Evolutionary conservation across 2,888 invertebrate species (phyloP).

Genomic region (Dascillus cervinus): DNA sequence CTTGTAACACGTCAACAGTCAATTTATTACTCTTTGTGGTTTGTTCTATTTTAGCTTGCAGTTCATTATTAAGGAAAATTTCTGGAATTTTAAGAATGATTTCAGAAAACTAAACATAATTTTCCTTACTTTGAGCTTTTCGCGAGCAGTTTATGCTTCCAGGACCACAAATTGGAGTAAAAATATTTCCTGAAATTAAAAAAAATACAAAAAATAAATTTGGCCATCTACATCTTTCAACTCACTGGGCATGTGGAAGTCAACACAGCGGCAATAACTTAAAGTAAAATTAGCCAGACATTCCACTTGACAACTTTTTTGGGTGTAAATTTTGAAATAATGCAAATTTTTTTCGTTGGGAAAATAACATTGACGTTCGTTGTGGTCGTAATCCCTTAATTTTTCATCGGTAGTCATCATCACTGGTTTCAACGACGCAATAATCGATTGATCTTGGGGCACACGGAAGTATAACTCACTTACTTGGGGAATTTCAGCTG

Average conservation of each 20-base stretch:
- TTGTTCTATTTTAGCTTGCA: too few relatives aligned
- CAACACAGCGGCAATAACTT: constrained; percentile 37
- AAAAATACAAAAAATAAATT: constrained; percentile 1
- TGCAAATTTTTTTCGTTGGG: constrained; percentile 54
- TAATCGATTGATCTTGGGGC: constrained; percentile 58
- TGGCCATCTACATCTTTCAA: too few relatives aligned
- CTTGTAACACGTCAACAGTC: too few relatives aligned
- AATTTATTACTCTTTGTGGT: too few relatives aligned
- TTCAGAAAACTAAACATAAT: too few relatives aligned
- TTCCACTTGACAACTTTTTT: constrained; percentile 63
- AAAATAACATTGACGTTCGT: constrained; percentile 60
- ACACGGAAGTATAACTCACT: constrained; percentile 62
- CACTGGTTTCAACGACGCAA: constrained; percentile 62
- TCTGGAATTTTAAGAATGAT: too few relatives aligned
- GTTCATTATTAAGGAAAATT: too few relatives aligned
- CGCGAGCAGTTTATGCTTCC: constrained; percentile 5
- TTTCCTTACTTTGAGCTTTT: neutral
- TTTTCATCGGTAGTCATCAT: constrained; percentile 64
- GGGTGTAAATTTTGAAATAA: constrained; percentile 61
- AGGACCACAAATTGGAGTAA: constrained; percentile 1
- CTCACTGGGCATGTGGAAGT: constrained; percentile 58
- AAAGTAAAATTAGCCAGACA: constrained; percentile 61
- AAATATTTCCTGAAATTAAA: neutral
- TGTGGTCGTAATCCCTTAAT: constrained; percentile 54
- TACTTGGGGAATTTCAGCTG: constrained; percentile 56